Evolutionary conservation across 1,140 invertebrate genomes (phyloP).

Genomic region (Nomia melanderi): DNA sequence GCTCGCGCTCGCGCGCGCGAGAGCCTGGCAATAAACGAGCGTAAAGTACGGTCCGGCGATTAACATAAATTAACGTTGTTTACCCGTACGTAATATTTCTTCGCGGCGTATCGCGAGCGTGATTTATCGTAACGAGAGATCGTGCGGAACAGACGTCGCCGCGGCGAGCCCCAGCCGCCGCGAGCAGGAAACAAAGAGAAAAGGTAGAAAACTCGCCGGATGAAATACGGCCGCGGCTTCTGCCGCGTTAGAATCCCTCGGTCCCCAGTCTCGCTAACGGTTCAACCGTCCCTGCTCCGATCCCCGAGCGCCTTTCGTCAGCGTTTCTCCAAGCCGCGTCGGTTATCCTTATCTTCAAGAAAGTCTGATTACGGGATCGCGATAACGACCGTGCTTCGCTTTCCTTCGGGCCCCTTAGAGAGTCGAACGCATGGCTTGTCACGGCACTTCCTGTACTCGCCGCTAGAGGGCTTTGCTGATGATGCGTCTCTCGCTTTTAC

Average conservation of each 20-base stretch:
- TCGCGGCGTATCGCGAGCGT: constrained; percentile 26
- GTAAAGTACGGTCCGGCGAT: constrained; percentile 31
- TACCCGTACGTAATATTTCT: constrained; percentile 44
- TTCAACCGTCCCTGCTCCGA: background rate
- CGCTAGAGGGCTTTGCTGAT: too few relatives aligned
- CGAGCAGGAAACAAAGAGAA: constrained; percentile 33
- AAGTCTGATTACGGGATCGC: constrained; percentile 30
- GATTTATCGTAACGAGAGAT: constrained; percentile 53
- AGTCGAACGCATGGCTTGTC: too few relatives aligned
- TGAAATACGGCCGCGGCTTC: constrained; percentile 36
- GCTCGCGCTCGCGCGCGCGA: background rate
- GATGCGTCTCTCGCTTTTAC: too few relatives aligned
- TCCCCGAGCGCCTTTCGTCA: constrained; percentile 3
- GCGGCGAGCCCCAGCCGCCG: background rate
- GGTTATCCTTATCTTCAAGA: constrained; percentile 3
- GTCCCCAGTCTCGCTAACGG: constrained; percentile 25
- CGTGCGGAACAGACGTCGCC: constrained; percentile 22
- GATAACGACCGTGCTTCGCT: constrained; percentile 38
- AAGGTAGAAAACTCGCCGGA: constrained; percentile 37
- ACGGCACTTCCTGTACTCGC: too few relatives aligned
- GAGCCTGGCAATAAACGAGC: constrained; percentile 39
- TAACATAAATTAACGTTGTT: constrained; percentile 54
- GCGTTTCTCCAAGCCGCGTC: constrained; percentile 9
- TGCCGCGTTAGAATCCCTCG: constrained; percentile 34
- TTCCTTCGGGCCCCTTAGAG: background rate